Conservation (phyloP, 2,797 vertebrate species). For the Argya squamiceps region DNA sequence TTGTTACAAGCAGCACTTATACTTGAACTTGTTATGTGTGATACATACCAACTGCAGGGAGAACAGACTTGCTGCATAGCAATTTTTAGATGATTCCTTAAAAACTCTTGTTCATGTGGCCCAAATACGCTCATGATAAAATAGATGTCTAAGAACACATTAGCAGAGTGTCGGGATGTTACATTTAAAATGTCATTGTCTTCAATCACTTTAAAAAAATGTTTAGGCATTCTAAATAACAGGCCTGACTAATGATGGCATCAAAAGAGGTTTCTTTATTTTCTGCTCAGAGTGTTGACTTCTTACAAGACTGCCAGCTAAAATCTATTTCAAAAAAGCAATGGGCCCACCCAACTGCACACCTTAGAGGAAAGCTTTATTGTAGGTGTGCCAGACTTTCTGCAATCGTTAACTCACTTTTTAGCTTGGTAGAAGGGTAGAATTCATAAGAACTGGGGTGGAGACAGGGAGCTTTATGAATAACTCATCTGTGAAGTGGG, state of each 20-base stretch:
- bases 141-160: slow-evolving; percentile 5
- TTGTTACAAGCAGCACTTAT: not conserved
- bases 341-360: not conserved
- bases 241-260: not conserved
- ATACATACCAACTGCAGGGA: not conserved
- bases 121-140: not conserved
- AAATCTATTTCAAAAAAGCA: not conserved
- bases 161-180: not conserved
- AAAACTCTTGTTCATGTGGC: not conserved
- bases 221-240: slow-evolving; percentile 4
- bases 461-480: not conserved
- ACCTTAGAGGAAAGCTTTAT: not conserved
- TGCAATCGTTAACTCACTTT: rapidly evolving
- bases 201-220: slow-evolving; percentile 16
- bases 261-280: not conserved
- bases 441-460: not conserved
- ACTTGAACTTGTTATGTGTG: not conserved
- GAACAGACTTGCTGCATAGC: slow-evolving; percentile 9
- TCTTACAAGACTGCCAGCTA: not conserved
- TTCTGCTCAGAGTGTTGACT: not conserved
- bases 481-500: not conserved
- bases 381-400: not conserved
- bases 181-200: slow-evolving; percentile 4
- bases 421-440: not conserved
- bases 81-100: not conserved